Evolutionary conservation across 2,888 invertebrate species (phyloP).

Genomic region (Pandemis cinnamomeana): DNA sequence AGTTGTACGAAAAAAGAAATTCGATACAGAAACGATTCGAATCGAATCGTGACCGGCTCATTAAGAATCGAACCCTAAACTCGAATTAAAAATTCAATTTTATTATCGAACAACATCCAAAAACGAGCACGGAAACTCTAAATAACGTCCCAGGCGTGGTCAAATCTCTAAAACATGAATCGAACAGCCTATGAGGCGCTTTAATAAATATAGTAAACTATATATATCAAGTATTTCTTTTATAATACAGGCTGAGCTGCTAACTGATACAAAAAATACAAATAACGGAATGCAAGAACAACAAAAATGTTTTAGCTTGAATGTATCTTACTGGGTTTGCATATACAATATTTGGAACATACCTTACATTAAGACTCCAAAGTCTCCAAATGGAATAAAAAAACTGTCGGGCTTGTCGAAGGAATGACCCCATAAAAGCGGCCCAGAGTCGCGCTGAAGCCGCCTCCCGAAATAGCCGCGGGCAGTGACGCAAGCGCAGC

Average conservation of each 20-base stretch:
- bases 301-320: not conserved
- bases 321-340: not conserved
- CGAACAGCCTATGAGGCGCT: not conserved
- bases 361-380: not conserved
- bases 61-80: slow-evolving; percentile 11
- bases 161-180: not conserved
- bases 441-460: not conserved
- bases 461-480: slow-evolving; percentile 1
- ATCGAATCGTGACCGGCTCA: slow-evolving; percentile 20
- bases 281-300: not conserved
- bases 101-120: not conserved
- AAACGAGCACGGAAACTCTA: not conserved
- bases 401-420: not conserved
- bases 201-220: not conserved
- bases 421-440: slow-evolving; percentile 14
- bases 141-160: not conserved
- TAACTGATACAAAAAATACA: not conserved
- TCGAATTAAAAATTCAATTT: slow-evolving; percentile 3
- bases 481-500: not conserved
- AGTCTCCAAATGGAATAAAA: slow-evolving; percentile 6
- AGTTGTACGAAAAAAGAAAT: not conserved
- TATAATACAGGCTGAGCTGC: too few species aligned
- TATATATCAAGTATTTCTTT: too few species aligned
- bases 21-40: not conserved
- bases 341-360: not conserved